Percentiles rank a stretch among this genome's conserved stretches.
Conservation (phyloP, 2,113 vertebrate species). For the Progne subis region DNA sequence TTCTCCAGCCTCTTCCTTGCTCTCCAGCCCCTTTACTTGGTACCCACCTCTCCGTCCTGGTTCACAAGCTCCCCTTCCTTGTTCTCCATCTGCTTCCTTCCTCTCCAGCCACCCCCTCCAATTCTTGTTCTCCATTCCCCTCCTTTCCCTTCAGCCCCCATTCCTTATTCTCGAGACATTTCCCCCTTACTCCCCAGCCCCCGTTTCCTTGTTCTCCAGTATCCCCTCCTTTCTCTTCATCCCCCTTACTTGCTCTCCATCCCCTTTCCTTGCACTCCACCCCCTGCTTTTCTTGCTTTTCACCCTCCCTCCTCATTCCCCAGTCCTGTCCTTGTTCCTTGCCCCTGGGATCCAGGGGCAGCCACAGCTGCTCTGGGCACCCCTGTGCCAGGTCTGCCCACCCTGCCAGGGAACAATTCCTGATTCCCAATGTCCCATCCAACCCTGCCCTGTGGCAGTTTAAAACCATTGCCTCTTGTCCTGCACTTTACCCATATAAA, state of each 20-base stretch:
- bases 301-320: neutral
- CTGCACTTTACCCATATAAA: neutral
- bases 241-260: neutral
- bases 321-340: neutral
- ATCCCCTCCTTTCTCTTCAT: neutral
- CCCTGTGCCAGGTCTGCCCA: neutral
- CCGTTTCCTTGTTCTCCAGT: neutral
- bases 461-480: neutral
- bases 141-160: neutral
- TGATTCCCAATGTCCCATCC: neutral
- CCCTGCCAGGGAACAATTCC: neutral
- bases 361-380: neutral
- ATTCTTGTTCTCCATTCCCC: neutral
- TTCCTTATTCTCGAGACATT: rapidly evolving
- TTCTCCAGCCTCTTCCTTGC: too few relatives aligned
- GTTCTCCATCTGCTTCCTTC: too few relatives aligned
- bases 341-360: neutral
- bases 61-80: too few relatives aligned
- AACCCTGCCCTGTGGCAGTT: neutral
- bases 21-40: neutral
- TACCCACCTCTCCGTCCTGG: neutral
- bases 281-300: neutral
- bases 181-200: neutral
- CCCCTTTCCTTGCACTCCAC: neutral
- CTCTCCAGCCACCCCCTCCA: too few relatives aligned